phyloP scores from a whole-genome alignment of 2,888 invertebrate species.

The Apoda limacodes region DNA sequence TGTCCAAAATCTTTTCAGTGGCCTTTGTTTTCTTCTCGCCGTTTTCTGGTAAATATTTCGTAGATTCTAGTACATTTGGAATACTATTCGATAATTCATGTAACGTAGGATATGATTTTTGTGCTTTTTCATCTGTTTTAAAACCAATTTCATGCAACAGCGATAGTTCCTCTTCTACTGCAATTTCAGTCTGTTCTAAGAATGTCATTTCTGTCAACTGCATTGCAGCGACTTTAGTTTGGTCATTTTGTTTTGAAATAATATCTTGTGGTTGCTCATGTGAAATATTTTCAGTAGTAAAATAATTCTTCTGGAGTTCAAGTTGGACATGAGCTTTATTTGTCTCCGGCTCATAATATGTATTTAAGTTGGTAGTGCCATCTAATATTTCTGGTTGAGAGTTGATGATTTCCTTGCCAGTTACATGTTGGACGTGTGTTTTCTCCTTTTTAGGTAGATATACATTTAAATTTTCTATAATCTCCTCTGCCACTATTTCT shows the following conservation, averaged over 20 bases:
- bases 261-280: slow-evolving; percentile 31
- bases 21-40: slow-evolving; percentile 42
- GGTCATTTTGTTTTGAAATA: slow-evolving; percentile 11
- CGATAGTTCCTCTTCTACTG: slow-evolving; percentile 28
- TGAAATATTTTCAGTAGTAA: slow-evolving; percentile 31
- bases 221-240: slow-evolving; percentile 27
- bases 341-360: slow-evolving; percentile 23
- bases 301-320: slow-evolving; percentile 36
- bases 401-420: slow-evolving; percentile 31
- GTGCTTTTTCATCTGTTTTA: slow-evolving; percentile 29
- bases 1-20: slow-evolving; percentile 35
- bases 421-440: slow-evolving; percentile 25
- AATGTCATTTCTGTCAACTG: slow-evolving; percentile 32
- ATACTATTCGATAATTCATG: slow-evolving; percentile 31
- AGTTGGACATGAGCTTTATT: slow-evolving; percentile 26
- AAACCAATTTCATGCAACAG: slow-evolving; percentile 19
- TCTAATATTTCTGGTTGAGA: slow-evolving; percentile 36
- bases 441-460: slow-evolving; percentile 30
- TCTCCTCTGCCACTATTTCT: slow-evolving; percentile 26
- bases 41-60: slow-evolving; percentile 30
- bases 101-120: slow-evolving; percentile 28
- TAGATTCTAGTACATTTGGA: slow-evolving; percentile 24
- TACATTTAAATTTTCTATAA: slow-evolving; percentile 19
- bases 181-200: slow-evolving; percentile 33
- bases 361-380: slow-evolving; percentile 24